Percentiles rank a stretch among this genome's conserved stretches.
Conservation (phyloP, 2,113 vertebrate species). For the Chaetura pelagica region DNA sequence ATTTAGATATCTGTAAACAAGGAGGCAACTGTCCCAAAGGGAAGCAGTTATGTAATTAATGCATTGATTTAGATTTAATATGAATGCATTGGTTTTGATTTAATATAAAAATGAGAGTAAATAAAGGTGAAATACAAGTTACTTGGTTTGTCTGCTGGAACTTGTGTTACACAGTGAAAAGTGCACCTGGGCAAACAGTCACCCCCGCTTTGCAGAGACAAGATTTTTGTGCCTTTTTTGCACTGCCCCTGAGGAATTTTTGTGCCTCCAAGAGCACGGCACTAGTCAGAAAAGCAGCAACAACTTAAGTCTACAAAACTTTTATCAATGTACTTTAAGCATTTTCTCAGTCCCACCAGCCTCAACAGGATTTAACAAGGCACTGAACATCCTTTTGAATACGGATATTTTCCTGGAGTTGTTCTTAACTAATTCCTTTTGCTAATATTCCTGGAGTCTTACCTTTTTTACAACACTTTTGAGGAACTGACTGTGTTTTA, state of each 20-base stretch:
- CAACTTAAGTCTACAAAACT: neutral
- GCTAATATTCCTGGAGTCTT: neutral
- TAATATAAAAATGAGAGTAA: neutral
- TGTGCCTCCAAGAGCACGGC: neutral
- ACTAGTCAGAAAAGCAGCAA: neutral
- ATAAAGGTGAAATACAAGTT: neutral
- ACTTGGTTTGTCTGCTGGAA: neutral
- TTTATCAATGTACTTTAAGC: neutral
- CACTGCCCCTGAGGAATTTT: neutral
- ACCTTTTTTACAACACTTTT: neutral
- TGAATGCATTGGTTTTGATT: neutral
- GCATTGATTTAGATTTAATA: neutral
- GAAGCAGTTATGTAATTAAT: neutral
- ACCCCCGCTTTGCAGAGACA: neutral
- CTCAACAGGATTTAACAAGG: conserved; percentile 12
- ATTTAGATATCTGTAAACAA: neutral
- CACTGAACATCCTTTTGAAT: neutral
- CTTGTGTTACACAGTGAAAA: neutral
- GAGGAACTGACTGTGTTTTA: neutral
- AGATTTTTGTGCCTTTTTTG: neutral
- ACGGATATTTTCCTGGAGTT: neutral
- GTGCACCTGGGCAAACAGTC: neutral
- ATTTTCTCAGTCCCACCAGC: neutral
- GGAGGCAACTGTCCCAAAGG: neutral
- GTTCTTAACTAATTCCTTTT: neutral